Evolutionary conservation across 2,797 vertebrate species (phyloP).

Genomic region (Poeciliopsis turneri): DNA sequence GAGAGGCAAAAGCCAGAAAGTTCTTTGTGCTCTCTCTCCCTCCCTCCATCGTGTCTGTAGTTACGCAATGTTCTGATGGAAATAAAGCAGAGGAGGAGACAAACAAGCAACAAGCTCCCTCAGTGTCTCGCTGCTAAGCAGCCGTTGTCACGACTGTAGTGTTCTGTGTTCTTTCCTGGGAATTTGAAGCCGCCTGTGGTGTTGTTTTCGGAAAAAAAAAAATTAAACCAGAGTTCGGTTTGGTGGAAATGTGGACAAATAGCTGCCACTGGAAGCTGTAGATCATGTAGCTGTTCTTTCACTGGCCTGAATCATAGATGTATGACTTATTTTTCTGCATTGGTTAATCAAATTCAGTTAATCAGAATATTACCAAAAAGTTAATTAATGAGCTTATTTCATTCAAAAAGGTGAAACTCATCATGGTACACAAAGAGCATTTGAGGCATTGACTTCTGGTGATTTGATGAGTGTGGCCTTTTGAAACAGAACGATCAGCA

Average conservation of each 20-base stretch:
- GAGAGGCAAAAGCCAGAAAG: conserved; percentile 18
- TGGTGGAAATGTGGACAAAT: conserved; percentile 15
- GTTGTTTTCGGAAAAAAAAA: background rate
- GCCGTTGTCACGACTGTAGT: conserved; percentile 51
- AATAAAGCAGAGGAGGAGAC: conserved; percentile 65
- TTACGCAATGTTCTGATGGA: conserved; percentile 68
- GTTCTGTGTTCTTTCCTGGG: conserved; percentile 19
- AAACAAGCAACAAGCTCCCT: conserved; percentile 68
- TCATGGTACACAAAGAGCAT: background rate
- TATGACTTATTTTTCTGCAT: background rate
- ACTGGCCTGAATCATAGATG: conserved; percentile 20
- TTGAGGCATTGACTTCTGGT: background rate
- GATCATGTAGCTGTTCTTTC: conserved; percentile 42
- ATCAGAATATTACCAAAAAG: background rate
- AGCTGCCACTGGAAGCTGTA: conserved; percentile 42
- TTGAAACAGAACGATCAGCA: background rate
- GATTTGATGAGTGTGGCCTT: background rate
- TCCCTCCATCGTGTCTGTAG: conserved; percentile 13
- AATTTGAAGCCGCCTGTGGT: conserved; percentile 10
- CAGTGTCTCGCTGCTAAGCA: conserved; percentile 60
- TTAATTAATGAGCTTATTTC: background rate
- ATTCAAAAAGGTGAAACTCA: conserved; percentile 1
- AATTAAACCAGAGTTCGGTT: background rate
- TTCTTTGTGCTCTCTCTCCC: conserved; percentile 14
- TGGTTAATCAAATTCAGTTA: background rate